Percentiles rank a stretch among this genome's conserved stretches.
Evolutionary conservation across 1,140 invertebrate genomes (phyloP).

Genomic region (Heliothis virescens): DNA sequence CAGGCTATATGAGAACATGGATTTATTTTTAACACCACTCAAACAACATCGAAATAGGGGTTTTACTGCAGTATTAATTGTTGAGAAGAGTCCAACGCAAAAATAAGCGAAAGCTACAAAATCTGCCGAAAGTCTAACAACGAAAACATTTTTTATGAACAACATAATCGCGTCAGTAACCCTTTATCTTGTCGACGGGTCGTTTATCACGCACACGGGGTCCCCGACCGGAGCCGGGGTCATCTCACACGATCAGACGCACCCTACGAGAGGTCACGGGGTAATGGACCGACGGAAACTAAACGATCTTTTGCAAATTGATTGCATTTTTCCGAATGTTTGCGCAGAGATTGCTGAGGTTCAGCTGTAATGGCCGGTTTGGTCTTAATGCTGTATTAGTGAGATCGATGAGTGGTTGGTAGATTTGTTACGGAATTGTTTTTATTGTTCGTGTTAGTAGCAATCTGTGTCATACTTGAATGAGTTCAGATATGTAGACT

Average conservation of each 20-base stretch:
- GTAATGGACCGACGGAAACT: background rate
- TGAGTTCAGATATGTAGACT: too few relatives aligned
- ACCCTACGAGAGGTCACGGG: slow-evolving; percentile 12
- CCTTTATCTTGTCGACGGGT: slow-evolving; percentile 33
- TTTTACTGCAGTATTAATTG: too few relatives aligned
- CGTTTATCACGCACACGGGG: slow-evolving; percentile 26
- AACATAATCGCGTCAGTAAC: slow-evolving; percentile 12
- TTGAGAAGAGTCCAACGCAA: background rate
- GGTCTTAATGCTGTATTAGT: too few relatives aligned
- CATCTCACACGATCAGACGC: slow-evolving; percentile 20
- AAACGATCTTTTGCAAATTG: slow-evolving; percentile 15
- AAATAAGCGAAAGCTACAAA: background rate
- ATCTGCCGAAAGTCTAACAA: background rate
- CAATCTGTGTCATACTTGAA: background rate
- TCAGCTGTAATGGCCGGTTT: too few relatives aligned
- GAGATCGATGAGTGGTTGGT: too few relatives aligned
- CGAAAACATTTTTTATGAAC: slow-evolving; percentile 9
- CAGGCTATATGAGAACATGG: too few relatives aligned
- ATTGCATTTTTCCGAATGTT: slow-evolving; percentile 37
- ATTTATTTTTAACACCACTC: too few relatives aligned
- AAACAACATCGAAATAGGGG: too few relatives aligned
- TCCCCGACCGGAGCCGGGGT: background rate
- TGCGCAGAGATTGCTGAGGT: background rate
- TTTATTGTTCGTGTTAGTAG: background rate
- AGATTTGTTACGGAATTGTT: too few relatives aligned